phyloP scores from a whole-genome alignment of 2,888 invertebrate genomes.

The Molanna angustata region DNA sequence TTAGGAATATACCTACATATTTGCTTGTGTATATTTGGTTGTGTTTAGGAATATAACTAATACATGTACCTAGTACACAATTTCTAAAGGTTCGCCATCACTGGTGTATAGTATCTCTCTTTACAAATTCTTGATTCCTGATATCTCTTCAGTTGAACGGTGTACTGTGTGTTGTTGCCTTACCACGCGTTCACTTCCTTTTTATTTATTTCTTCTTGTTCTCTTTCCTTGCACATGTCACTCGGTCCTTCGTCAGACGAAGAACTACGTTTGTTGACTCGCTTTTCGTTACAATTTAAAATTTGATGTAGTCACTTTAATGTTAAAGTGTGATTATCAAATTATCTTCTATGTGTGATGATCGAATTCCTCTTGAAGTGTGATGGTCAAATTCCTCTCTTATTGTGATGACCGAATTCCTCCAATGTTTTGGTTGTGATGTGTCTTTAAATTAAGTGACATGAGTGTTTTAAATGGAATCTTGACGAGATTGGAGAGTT shows the following conservation, averaged over 20 bases:
- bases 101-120: no score
- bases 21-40: no score
- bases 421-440: conserved; percentile 4
- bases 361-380: no score
- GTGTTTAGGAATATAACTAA: no score
- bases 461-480: conserved; percentile 26
- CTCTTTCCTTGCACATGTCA: not conserved
- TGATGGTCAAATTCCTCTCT: no score
- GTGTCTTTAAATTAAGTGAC: conserved; percentile 4
- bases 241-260: conserved; percentile 1
- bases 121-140: conserved; percentile 10
- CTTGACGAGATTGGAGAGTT: conserved; percentile 21
- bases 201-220: not conserved
- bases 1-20: no score
- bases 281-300: no score
- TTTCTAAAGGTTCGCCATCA: no score
- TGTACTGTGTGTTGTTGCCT: not conserved
- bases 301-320: no score
- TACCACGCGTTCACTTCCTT: not conserved
- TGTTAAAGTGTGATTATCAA: not conserved
- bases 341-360: no score
- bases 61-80: no score
- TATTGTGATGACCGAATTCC: conserved; percentile 1
- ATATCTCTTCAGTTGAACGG: not conserved
- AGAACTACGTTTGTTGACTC: conserved; percentile 1